Evolutionary conservation across 2,888 invertebrate genomes (phyloP).

Genomic region (Drosophila anomalata): DNA sequence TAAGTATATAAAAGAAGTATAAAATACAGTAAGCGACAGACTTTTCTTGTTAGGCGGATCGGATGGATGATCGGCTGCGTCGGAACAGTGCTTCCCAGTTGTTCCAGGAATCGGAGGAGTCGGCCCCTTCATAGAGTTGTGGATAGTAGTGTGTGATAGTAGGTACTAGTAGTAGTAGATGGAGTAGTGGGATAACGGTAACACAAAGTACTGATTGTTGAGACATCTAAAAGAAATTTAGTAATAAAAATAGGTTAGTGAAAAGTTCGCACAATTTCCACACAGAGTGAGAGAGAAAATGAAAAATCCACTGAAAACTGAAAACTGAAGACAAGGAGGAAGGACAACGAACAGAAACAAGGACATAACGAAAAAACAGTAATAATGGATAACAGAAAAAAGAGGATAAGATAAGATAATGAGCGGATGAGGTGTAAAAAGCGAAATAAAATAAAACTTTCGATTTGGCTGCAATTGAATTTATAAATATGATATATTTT

Average conservation of each 20-base stretch:
- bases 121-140: constrained; percentile 20
- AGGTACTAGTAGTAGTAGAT: constrained; percentile 56
- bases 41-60: constrained; percentile 40
- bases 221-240: constrained; percentile 82
- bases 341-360: constrained; percentile 25
- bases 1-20: constrained; percentile 27
- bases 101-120: not conserved
- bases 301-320: constrained; percentile 16
- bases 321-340: constrained; percentile 1
- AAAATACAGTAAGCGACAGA: constrained; percentile 53
- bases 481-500: constrained; percentile 43
- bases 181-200: constrained; percentile 64
- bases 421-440: constrained; percentile 4
- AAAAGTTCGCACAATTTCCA: constrained; percentile 68
- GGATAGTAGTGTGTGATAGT: constrained; percentile 53
- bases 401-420: constrained; percentile 11
- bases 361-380: constrained; percentile 24
- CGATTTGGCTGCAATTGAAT: constrained; percentile 40
- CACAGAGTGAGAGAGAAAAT: constrained; percentile 20
- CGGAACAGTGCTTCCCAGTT: constrained; percentile 8
- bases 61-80: constrained; percentile 19
- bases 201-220: constrained; percentile 57
- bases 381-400: constrained; percentile 3
- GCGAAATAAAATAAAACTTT: constrained; percentile 42
- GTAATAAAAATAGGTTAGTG: constrained; percentile 83